Evolutionary conservation across 2,113 vertebrate species (phyloP).

Genomic region (Melospiza melodia): DNA sequence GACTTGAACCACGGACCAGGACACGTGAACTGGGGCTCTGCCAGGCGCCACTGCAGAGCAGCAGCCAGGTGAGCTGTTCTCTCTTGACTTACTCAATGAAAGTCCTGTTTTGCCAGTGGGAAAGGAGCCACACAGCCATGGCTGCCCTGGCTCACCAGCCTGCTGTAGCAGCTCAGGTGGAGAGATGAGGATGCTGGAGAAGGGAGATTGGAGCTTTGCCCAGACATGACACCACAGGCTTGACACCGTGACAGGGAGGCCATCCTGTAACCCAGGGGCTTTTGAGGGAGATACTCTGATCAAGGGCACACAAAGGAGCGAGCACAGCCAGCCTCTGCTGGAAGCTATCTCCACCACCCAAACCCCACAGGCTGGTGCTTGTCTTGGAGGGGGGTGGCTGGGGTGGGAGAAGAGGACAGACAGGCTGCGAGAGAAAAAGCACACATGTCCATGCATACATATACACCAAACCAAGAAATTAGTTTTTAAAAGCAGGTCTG

Average conservation of each 20-base stretch:
- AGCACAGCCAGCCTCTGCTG: not conserved
- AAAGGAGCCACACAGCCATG: not conserved
- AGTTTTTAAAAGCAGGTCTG: not conserved
- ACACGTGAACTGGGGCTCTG: not conserved
- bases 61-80: not conserved
- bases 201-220: not conserved
- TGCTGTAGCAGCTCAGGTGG: not conserved
- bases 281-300: not conserved
- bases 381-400: not conserved
- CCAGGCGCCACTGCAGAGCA: not conserved
- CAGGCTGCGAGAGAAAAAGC: not conserved
- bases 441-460: accelerated
- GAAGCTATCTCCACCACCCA: not conserved
- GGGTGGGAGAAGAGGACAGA: not conserved
- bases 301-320: not conserved
- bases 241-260: not conserved
- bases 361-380: not conserved
- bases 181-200: not conserved
- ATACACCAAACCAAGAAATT: not conserved
- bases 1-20: not conserved
- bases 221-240: not conserved
- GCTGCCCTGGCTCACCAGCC: not conserved
- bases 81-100: not conserved
- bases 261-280: accelerated
- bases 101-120: not conserved